Evolutionary conservation across 2,888 invertebrate genomes (phyloP).

Genomic region (Octonoba sinensis): DNA sequence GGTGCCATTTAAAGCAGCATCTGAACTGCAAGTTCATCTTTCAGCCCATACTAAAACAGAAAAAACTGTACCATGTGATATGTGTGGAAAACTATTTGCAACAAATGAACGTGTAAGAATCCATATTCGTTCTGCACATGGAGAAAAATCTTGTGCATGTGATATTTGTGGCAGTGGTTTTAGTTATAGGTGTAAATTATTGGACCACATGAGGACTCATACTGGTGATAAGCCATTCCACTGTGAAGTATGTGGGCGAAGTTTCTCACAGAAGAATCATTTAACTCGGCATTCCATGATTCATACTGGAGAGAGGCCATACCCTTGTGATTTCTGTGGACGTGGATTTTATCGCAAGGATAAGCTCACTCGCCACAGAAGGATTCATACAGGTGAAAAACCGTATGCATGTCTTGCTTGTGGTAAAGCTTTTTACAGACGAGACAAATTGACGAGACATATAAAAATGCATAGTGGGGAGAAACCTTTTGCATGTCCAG

Average conservation of each 20-base stretch:
- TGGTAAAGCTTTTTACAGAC: slow-evolving; percentile 63
- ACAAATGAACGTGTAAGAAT: slow-evolving; percentile 67
- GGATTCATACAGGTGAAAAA: slow-evolving; percentile 65
- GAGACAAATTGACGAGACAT: slow-evolving; percentile 64
- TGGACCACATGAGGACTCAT: slow-evolving; percentile 68
- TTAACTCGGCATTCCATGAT: slow-evolving; percentile 68
- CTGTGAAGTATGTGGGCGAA: slow-evolving; percentile 67
- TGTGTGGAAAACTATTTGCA: slow-evolving; percentile 68
- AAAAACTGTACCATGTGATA: slow-evolving; percentile 67
- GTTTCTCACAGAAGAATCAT: slow-evolving; percentile 68
- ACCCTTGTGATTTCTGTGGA: slow-evolving; percentile 68
- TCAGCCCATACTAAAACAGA: slow-evolving; percentile 67
- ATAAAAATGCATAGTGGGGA: slow-evolving; percentile 65
- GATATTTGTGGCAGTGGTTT: slow-evolving; percentile 68
- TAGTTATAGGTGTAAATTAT: slow-evolving; percentile 67
- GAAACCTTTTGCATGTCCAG: slow-evolving; percentile 63
- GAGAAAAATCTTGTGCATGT: slow-evolving; percentile 67
- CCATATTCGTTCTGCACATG: slow-evolving; percentile 67
- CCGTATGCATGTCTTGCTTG: slow-evolving; percentile 64
- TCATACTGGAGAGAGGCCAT: slow-evolving; percentile 67
- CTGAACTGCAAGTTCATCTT: slow-evolving; percentile 67
- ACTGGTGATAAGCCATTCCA: slow-evolving; percentile 68
- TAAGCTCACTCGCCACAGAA: slow-evolving; percentile 66
- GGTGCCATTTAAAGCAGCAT: slow-evolving; percentile 67
- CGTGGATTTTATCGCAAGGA: slow-evolving; percentile 68